Percentiles rank a stretch among this genome's conserved stretches.
Evolutionary conservation across 2,797 vertebrate genomes (phyloP).

Genomic region (Arrhamphus sclerolepis): DNA sequence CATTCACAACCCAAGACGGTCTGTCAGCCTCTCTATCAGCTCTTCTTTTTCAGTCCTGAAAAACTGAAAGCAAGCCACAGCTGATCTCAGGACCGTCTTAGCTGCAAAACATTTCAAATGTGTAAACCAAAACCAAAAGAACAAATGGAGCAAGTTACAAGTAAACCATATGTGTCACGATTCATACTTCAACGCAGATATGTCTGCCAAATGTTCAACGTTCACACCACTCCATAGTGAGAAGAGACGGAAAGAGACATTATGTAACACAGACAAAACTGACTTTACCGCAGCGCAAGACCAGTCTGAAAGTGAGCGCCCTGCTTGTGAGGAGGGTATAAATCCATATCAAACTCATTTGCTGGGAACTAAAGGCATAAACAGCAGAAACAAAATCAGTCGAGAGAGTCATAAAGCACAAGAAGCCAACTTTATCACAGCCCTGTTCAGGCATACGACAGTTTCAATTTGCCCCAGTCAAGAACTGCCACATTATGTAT

Average conservation of each 20-base stretch:
- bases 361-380: slow-evolving; percentile 18
- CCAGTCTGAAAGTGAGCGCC: slow-evolving; percentile 40
- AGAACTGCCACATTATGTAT: not conserved
- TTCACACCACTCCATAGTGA: slow-evolving; percentile 28
- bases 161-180: slow-evolving; percentile 25
- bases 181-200: slow-evolving; percentile 26
- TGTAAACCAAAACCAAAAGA: not conserved
- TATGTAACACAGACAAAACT: slow-evolving; percentile 56
- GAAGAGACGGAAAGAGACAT: slow-evolving; percentile 51
- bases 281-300: slow-evolving; percentile 40
- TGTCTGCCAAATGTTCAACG: slow-evolving; percentile 37
- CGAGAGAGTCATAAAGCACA: slow-evolving; percentile 33
- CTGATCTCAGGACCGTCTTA: not conserved
- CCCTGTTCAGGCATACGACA: slow-evolving; percentile 13
- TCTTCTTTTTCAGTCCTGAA: slow-evolving; percentile 15
- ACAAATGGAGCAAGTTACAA: slow-evolving; percentile 9
- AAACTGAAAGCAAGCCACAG: slow-evolving; percentile 3
- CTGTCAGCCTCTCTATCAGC: slow-evolving; percentile 31
- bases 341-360: slow-evolving; percentile 59
- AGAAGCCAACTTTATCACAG: slow-evolving; percentile 22
- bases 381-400: slow-evolving; percentile 19
- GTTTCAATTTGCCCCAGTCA: slow-evolving; percentile 8
- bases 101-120: slow-evolving; percentile 13
- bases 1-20: slow-evolving; percentile 43
- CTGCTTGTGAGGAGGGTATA: slow-evolving; percentile 26